Conservation (phyloP, 2,797 vertebrate genomes). For the Gallinago stenura region DNA sequence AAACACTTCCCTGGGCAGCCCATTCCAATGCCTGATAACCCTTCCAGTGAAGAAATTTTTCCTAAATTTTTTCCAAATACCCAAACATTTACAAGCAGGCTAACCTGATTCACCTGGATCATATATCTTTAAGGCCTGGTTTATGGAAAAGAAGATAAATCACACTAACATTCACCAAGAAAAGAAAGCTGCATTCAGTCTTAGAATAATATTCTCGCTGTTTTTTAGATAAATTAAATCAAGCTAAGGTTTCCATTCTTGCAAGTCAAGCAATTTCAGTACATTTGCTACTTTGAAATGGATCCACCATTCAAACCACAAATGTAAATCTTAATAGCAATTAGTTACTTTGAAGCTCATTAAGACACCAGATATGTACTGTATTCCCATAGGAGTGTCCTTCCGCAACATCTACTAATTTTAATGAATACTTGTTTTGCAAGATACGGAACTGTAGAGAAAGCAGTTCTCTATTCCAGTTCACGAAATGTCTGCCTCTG, state of each 20-base stretch:
- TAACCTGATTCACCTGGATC: not conserved
- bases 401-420: not conserved
- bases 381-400: not conserved
- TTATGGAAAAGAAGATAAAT: not conserved
- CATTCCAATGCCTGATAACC: too few relatives aligned
- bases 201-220: fast-evolving
- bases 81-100: not conserved
- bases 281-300: not conserved
- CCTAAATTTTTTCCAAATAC: too few relatives aligned
- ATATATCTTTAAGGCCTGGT: not conserved
- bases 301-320: not conserved
- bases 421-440: not conserved
- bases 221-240: not conserved
- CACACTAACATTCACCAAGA: not conserved
- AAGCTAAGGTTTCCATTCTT: not conserved
- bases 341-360: not conserved
- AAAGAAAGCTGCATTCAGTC: not conserved
- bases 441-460: not conserved
- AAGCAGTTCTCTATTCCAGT: not conserved
- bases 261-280: not conserved
- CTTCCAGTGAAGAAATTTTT: too few relatives aligned
- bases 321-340: not conserved
- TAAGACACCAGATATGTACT: not conserved
- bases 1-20: too few relatives aligned
- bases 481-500: not conserved